A percentile compares a stretch with the other conserved stretches of the same genome.
Evolutionary conservation across 2,113 vertebrate genomes (phyloP).

Genomic region (Thamnaconus septentrionalis): DNA sequence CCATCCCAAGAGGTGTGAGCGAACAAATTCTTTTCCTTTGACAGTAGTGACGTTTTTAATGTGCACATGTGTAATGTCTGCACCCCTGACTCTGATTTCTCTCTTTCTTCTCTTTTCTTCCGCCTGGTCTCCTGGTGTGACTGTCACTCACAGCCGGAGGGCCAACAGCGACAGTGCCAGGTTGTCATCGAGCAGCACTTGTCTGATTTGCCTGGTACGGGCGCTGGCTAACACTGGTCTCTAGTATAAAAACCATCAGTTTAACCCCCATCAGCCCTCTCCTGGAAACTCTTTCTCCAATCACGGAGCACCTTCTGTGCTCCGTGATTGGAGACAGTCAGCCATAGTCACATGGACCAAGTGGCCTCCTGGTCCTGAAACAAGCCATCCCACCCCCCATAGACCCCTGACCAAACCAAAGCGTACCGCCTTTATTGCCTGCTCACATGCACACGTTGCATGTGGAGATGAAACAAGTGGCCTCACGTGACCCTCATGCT

Average conservation of each 20-base stretch:
- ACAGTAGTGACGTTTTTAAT: too few relatives aligned
- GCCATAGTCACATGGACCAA: background rate
- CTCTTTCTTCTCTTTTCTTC: background rate
- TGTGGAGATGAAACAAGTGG: background rate
- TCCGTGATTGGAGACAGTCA: background rate
- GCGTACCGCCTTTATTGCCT: constrained; percentile 56
- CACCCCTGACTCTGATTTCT: background rate
- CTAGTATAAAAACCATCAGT: background rate
- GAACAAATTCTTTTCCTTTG: too few relatives aligned
- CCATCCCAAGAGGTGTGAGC: too few relatives aligned
- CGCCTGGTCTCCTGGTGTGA: constrained; percentile 12
- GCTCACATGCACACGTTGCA: constrained; percentile 27
- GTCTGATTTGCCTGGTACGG: constrained; percentile 60
- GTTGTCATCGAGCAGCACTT: constrained; percentile 74
- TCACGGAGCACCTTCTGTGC: background rate
- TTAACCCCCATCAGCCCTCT: background rate
- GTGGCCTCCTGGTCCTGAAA: background rate
- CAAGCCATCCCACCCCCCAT: background rate
- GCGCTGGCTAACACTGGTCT: constrained; percentile 65
- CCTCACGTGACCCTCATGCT: background rate
- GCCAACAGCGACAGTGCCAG: constrained; percentile 62
- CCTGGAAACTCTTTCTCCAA: constrained; percentile 2
- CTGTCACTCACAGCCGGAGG: constrained; percentile 1
- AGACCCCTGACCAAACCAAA: constrained; percentile 54
- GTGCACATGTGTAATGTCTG: too few relatives aligned